Conservation (phyloP, 2,888 invertebrate genomes). For the Metopia argyrocephala region DNA sequence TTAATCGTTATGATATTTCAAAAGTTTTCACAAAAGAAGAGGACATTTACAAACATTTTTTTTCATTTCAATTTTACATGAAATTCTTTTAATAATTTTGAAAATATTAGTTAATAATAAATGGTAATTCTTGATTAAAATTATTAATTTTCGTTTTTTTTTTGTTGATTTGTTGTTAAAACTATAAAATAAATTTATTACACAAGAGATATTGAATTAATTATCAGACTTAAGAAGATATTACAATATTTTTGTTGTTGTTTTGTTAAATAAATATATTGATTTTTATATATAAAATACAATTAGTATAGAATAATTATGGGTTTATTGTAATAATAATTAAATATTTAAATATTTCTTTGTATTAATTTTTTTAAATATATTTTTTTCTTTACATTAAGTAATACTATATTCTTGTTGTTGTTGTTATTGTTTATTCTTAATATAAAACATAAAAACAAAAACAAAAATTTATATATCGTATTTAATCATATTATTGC, state of each 20-base stretch:
- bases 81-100: slow-evolving; percentile 9
- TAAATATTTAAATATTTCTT: slow-evolving; percentile 14
- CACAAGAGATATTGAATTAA: slow-evolving; percentile 41
- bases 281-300: slow-evolving; percentile 35
- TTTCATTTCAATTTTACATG: background rate
- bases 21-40: slow-evolving; percentile 37
- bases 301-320: slow-evolving; percentile 13
- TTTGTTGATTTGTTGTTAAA: slow-evolving; percentile 22
- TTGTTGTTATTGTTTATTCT: background rate
- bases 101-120: background rate
- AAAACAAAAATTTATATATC: slow-evolving; percentile 1
- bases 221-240: slow-evolving; percentile 55
- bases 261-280: slow-evolving; percentile 12
- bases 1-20: slow-evolving; percentile 11
- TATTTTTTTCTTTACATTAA: slow-evolving; percentile 30
- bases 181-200: slow-evolving; percentile 38
- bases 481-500: slow-evolving; percentile 42
- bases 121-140: background rate
- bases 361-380: background rate
- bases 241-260: slow-evolving; percentile 29
- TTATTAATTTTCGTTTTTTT: slow-evolving; percentile 5
- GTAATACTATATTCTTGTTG: slow-evolving; percentile 44
- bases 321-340: slow-evolving; percentile 1
- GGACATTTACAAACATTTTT: slow-evolving; percentile 26
- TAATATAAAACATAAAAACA: slow-evolving; percentile 4